A percentile compares a stretch with the other conserved stretches of the same genome.
Evolutionary conservation across 2,113 vertebrate species (phyloP).

Genomic region (Megalops atlanticus): DNA sequence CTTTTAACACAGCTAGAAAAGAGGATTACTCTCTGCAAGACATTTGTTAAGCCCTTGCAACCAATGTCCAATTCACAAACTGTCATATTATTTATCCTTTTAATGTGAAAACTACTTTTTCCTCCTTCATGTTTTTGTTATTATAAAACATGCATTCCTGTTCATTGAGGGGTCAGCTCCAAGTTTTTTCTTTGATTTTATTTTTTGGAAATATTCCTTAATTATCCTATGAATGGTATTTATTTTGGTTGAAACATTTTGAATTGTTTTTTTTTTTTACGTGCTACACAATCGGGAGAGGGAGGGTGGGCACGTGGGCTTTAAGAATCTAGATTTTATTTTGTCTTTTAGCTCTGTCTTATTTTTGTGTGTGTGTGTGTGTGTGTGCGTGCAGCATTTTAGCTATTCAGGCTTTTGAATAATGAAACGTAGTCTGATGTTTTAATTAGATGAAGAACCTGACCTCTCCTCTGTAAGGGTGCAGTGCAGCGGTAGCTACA

Average conservation of each 20-base stretch:
- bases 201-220: constrained; percentile 4
- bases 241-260: not conserved
- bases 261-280: not conserved
- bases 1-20: not conserved
- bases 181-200: not conserved
- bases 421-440: constrained; percentile 40
- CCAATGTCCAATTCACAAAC: not conserved
- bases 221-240: constrained; percentile 4
- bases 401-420: constrained; percentile 40
- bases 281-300: not conserved
- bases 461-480: constrained; percentile 31
- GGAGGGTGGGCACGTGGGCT: constrained; percentile 25
- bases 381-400: constrained; percentile 51
- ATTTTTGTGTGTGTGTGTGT: constrained; percentile 50
- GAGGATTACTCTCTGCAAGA: not conserved
- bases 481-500: not conserved
- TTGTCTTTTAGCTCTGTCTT: constrained; percentile 16
- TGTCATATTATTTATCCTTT: not conserved
- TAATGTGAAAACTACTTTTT: not conserved
- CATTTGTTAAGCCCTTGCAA: not conserved
- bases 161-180: not conserved
- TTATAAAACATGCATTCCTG: not conserved
- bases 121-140: not conserved
- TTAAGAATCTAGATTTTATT: constrained; percentile 31
- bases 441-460: constrained; percentile 40